Conservation (phyloP, 2,113 vertebrate species). For the Onychostruthus taczanowskii region DNA sequence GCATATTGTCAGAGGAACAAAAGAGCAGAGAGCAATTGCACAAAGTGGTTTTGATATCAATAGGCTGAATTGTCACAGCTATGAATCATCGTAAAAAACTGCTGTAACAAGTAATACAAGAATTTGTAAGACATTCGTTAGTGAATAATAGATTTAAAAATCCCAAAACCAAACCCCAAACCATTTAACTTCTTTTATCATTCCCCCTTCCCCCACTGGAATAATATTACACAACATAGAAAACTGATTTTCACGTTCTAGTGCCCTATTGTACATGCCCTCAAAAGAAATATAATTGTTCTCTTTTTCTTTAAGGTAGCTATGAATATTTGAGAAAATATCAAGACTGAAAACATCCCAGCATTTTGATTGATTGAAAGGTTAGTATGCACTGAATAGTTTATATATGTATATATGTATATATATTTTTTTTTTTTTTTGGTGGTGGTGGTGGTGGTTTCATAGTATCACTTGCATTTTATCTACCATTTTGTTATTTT, state of each 20-base stretch:
- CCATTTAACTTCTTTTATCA: conserved; percentile 1
- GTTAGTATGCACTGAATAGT: neutral
- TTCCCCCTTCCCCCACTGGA: neutral
- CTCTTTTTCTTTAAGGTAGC: neutral
- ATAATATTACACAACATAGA: neutral
- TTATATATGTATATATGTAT: neutral
- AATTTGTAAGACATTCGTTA: neutral
- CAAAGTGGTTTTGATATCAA: conserved; percentile 41
- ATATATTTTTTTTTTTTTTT: neutral
- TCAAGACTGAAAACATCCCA: neutral
- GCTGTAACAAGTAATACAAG: neutral
- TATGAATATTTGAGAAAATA: neutral
- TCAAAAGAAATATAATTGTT: neutral
- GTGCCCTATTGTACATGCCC: neutral
- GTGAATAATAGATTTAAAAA: neutral
- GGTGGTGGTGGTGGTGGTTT: neutral
- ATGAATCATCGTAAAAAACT: conserved; percentile 11
- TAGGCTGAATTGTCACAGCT: conserved; percentile 10
- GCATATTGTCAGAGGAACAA: neutral
- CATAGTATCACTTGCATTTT: neutral
- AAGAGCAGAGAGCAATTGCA: neutral
- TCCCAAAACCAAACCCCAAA: neutral
- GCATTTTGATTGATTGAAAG: neutral
- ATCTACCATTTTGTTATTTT: conserved; percentile 12
- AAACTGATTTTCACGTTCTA: neutral